These are phyloP conservation scores for Plecotus auritus DNA, from an alignment of 2,113 vertebrate species.

Conservation along the genomic window DNA sequence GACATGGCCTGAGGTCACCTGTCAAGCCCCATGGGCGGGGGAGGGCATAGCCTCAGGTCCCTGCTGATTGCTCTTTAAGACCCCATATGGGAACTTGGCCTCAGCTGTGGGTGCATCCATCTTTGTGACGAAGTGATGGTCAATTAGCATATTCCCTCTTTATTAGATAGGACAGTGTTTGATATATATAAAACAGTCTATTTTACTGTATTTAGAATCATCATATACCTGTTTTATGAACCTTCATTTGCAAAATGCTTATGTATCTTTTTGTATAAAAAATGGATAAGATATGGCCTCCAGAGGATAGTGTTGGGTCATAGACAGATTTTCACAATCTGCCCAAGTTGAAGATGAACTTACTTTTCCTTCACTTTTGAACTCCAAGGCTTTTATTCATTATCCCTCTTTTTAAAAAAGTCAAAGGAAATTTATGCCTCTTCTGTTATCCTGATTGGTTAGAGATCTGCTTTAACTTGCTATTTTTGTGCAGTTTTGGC, in stretches of 20 bases:
- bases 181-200: too few species aligned
- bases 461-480: not conserved
- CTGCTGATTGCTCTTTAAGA: too few species aligned
- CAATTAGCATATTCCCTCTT: too few species aligned
- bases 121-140: too few species aligned
- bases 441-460: not conserved
- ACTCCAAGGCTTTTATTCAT: not conserved
- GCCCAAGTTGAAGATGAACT: not conserved
- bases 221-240: not conserved
- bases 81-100: too few species aligned
- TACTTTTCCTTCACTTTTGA: not conserved
- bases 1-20: too few species aligned
- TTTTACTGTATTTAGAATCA: not conserved
- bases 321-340: not conserved
- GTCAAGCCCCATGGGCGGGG: too few species aligned
- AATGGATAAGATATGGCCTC: conserved; percentile 52
- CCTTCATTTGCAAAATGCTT: not conserved
- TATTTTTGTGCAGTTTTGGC: not conserved
- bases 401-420: not conserved
- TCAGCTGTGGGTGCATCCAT: too few species aligned
- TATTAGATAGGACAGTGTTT: too few species aligned
- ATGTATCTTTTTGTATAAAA: not conserved
- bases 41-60: too few species aligned
- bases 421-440: not conserved
- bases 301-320: conserved; percentile 78